Conservation (phyloP, 2,797 vertebrate species). For the Hydrophis major region DNA sequence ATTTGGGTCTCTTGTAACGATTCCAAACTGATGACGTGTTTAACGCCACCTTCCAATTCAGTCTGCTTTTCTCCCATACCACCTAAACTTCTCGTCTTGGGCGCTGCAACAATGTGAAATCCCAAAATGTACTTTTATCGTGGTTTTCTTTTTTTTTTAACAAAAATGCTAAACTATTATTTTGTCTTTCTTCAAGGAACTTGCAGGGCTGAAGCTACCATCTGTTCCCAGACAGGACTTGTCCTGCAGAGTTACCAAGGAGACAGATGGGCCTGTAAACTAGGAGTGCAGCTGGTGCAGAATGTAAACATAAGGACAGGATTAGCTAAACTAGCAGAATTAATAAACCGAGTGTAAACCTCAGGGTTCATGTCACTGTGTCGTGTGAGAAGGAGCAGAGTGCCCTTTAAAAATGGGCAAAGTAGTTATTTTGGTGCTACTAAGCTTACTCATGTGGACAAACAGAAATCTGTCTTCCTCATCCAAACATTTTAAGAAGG, state of each 20-base stretch:
- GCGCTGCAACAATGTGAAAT: neutral
- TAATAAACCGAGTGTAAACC: slow-evolving; percentile 56
- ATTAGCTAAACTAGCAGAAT: slow-evolving; percentile 65
- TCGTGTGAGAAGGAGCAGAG: slow-evolving; percentile 29
- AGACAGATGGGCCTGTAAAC: slow-evolving; percentile 66
- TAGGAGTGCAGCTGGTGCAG: slow-evolving; percentile 61
- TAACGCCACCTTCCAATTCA: neutral
- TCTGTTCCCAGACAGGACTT: slow-evolving; percentile 49
- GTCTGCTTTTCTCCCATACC: neutral
- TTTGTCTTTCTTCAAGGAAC: slow-evolving; percentile 48
- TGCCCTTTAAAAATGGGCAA: slow-evolving; percentile 20
- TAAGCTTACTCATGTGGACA: slow-evolving; percentile 34
- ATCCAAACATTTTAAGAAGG: slow-evolving; percentile 16
- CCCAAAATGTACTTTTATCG: neutral
- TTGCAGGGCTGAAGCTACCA: slow-evolving; percentile 46
- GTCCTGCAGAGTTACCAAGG: slow-evolving; percentile 58
- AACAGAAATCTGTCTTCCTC: slow-evolving; percentile 31
- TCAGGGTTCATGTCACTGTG: slow-evolving; percentile 53
- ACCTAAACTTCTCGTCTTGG: neutral
- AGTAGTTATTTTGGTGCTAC: slow-evolving; percentile 39
- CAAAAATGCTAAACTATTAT: neutral
- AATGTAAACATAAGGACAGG: slow-evolving; percentile 63
- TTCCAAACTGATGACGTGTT: neutral
- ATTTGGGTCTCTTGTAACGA: neutral
- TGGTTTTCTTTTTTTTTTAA: too few species aligned